phyloP scores from a whole-genome alignment of 2,797 vertebrate species.

The Myripristis jacobus region DNA sequence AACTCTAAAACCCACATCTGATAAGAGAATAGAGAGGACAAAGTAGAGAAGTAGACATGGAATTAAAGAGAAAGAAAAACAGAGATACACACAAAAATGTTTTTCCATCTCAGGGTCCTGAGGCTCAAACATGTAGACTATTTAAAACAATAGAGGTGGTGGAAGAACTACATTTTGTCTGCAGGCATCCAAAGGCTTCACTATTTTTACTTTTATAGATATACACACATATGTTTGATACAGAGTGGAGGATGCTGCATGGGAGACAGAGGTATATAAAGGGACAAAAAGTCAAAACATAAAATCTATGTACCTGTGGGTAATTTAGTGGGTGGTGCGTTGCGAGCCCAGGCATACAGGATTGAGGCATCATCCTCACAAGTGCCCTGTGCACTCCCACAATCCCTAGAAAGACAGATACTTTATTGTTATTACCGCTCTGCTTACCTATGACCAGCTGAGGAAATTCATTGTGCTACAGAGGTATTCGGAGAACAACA shows the following conservation, averaged over 20 bases:
- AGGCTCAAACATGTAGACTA: too few species aligned
- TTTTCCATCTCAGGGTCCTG: too few species aligned
- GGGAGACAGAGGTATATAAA: neutral
- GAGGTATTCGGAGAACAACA: neutral
- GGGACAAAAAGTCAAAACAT: neutral
- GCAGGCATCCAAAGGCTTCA: too few species aligned
- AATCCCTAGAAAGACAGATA: constrained; percentile 86
- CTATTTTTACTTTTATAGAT: too few species aligned
- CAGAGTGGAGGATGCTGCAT: neutral
- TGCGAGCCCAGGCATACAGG: constrained; percentile 96
- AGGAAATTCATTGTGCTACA: neutral
- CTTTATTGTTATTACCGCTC: neutral
- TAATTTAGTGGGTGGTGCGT: constrained; percentile 92
- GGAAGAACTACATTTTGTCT: too few species aligned
- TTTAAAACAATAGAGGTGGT: too few species aligned
- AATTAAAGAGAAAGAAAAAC: neutral
- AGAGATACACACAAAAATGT: neutral
- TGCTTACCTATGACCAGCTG: neutral
- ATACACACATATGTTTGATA: neutral
- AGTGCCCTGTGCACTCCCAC: constrained; percentile 88
- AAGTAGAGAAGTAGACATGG: neutral
- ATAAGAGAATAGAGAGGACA: constrained; percentile 29
- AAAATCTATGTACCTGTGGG: constrained; percentile 87
- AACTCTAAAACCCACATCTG: constrained; percentile 97
- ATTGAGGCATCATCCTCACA: constrained; percentile 92